These are phyloP conservation scores for Eudyptes chrysolophus DNA, from an alignment of 2,113 vertebrate genomes.

Conservation along the genomic window DNA sequence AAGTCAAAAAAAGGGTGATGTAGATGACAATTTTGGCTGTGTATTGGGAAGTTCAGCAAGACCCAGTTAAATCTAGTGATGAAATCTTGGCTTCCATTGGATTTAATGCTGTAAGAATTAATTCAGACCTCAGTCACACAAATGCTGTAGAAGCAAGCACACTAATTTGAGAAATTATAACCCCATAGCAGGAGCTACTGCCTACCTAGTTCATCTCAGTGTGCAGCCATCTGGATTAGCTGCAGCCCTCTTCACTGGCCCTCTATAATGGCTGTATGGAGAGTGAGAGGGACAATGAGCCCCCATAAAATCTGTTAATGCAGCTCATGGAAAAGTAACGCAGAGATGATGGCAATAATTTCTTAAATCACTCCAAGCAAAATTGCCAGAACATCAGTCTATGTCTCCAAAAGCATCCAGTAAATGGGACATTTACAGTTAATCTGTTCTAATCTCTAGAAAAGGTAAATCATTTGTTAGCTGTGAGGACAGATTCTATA, in stretches of 20 bases:
- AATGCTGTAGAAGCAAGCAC: neutral
- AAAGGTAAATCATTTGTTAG: neutral
- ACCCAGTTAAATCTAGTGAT: neutral
- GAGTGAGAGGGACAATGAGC: neutral
- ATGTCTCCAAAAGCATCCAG: neutral
- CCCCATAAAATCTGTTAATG: neutral
- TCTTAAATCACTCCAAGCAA: neutral
- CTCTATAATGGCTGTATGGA: neutral
- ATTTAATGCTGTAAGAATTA: neutral
- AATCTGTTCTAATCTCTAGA: neutral
- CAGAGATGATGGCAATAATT: neutral
- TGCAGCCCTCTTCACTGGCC: neutral
- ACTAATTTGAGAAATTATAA: neutral
- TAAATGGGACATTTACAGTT: neutral
- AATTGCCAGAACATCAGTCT: neutral
- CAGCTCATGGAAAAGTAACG: neutral
- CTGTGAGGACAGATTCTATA: neutral
- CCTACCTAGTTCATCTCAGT: neutral
- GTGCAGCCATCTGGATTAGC: neutral
- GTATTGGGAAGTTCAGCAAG: neutral
- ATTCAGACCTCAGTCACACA: neutral
- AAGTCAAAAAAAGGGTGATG: neutral
- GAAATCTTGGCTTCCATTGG: neutral
- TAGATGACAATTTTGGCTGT: neutral
- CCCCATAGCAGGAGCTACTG: neutral